Base-by-base conservation (phyloP, 1,140 invertebrate species). In the Drosophila watanabei region DNA sequence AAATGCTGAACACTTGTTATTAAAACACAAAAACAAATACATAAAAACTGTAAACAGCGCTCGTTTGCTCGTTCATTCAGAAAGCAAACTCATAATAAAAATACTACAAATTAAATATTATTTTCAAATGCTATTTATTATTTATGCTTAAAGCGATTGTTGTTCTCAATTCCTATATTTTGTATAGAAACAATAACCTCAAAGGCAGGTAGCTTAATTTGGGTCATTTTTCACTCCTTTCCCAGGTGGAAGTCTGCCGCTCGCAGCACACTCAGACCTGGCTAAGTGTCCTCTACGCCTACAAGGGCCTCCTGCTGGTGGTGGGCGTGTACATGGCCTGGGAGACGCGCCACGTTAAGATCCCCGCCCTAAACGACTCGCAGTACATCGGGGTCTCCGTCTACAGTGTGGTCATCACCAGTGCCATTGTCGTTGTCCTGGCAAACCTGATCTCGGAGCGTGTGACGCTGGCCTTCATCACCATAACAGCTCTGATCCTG, bases 301-400 rank as follows among this genome's bases (percentile, higher is more conserved):
- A 98, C 94, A 98, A 99, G 94, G 97, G 97, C 1, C 94, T 98
- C 2, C 94, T 98, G 11, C 94, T 98, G 0, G 95, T 98, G 14
- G 97, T 98, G 70, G 98, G 97, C 1, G 97, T 98, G 48, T 99
- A 99, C 94, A 97, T 99, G 95, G 98, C 98, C 1, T 99, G 98
- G 98, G 98, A 99, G 94, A 99, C 98, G 14, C 96, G 98, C 56
- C 97, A 98, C 85, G 98, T 99, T 1, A 99, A 97, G 93, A 98
- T 99, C 80, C 97, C 98, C n/a, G 98, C 98, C 0, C 94, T 99
- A 11, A 99, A 99, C 93, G 99, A 99, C 93, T 99, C 98, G 16
- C 98, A 99, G 92, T 99, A 99, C 93, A 99, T 99, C 77, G 97
- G 97, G 5, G 96, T 98, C 91, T 98, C 97, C 76, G 97, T 99